A percentile compares a stretch with the other conserved stretches of the same genome.
Evolutionary conservation across 1,140 invertebrate species (phyloP).

Genomic region (Neotoxoptera formosana): DNA sequence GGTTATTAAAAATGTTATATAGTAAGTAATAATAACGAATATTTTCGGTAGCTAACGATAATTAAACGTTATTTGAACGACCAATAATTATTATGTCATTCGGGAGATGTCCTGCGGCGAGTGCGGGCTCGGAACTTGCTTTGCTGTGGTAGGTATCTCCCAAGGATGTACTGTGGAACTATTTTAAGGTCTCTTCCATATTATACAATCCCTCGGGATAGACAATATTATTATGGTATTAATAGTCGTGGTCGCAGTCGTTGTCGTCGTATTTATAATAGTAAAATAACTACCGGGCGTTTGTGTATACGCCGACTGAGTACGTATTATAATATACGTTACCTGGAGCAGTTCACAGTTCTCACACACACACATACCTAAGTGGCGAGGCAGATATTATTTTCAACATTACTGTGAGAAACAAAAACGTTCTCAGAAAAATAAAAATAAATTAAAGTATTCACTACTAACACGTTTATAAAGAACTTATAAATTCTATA

Average conservation of each 20-base stretch:
- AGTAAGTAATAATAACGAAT: background rate
- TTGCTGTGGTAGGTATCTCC: background rate
- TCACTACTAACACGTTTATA: background rate
- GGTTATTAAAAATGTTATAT: background rate
- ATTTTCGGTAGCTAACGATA: background rate
- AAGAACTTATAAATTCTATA: background rate
- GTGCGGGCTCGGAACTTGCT: background rate
- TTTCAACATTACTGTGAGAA: background rate
- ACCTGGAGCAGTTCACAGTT: background rate
- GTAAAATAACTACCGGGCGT: background rate
- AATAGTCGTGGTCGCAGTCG: background rate
- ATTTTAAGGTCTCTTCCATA: background rate
- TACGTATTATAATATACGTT: background rate
- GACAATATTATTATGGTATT: background rate
- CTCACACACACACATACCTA: background rate
- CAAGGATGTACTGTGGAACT: background rate
- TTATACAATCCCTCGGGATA: background rate
- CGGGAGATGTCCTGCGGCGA: background rate
- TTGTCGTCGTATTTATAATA: background rate
- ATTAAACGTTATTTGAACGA: constrained; percentile 26
- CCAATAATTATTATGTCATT: constrained; percentile 27
- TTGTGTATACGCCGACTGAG: background rate
- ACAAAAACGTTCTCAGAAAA: background rate
- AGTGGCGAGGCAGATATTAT: background rate
- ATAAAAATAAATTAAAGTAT: background rate